Evolutionary conservation across 2,797 vertebrate species (phyloP).

Genomic region (Ctenopoma multispine): DNA sequence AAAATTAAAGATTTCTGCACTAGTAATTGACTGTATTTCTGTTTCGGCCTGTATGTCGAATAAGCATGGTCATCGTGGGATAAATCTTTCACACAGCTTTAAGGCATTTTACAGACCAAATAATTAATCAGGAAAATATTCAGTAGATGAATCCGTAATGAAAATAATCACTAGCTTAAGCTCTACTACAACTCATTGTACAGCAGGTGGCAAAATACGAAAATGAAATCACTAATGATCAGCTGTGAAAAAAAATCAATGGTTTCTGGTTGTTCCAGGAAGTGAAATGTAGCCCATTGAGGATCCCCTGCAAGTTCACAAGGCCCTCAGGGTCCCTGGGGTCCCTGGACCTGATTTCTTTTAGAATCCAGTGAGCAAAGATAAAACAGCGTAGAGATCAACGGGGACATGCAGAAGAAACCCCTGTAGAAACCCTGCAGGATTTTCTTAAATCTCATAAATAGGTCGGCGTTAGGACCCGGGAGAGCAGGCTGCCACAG

Average conservation of each 20-base stretch:
- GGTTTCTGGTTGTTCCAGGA: slow-evolving; percentile 18
- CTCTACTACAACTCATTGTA: neutral
- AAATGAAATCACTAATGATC: neutral
- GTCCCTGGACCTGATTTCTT: slow-evolving; percentile 31
- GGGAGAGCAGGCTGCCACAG: slow-evolving; percentile 74
- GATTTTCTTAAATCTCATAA: slow-evolving; percentile 54
- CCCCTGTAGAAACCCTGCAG: slow-evolving; percentile 37
- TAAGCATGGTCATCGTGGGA: neutral
- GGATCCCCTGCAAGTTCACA: slow-evolving; percentile 11
- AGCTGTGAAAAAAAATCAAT: neutral
- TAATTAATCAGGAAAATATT: neutral
- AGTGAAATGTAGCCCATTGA: slow-evolving; percentile 10
- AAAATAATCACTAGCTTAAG: neutral
- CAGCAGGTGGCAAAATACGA: neutral
- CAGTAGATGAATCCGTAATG: neutral
- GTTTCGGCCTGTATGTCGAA: too few species aligned
- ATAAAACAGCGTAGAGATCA: slow-evolving; percentile 62
- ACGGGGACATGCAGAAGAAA: slow-evolving; percentile 48
- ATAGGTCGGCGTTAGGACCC: slow-evolving; percentile 80
- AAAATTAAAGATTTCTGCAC: neutral
- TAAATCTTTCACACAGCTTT: neutral
- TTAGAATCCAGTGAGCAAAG: slow-evolving; percentile 44
- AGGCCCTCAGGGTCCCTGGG: slow-evolving; percentile 2
- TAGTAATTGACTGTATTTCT: neutral
- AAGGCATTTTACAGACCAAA: neutral